Evolutionary conservation across 2,888 invertebrate species (phyloP).

Genomic region (Gisinianus flammeolus): DNA sequence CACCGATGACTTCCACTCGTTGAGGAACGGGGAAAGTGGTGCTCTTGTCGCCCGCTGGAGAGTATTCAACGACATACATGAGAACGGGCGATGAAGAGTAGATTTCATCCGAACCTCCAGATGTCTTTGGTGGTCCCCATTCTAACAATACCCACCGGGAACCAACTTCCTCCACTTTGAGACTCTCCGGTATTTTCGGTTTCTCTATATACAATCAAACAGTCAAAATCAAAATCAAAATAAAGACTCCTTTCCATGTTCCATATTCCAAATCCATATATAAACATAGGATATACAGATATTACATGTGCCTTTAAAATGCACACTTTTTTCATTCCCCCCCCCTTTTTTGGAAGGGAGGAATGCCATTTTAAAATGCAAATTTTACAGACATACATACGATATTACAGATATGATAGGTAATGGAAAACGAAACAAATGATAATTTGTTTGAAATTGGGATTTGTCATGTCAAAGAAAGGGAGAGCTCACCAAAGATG

Average conservation of each 20-base stretch:
- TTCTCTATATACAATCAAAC: slow-evolving; percentile 23
- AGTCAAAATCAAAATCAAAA: not conserved
- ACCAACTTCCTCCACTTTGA: slow-evolving; percentile 28
- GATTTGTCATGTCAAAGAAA: too few relatives aligned
- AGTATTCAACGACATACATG: slow-evolving; percentile 55
- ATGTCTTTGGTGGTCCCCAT: slow-evolving; percentile 27
- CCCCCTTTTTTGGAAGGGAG: too few relatives aligned
- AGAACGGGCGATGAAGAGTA: slow-evolving; percentile 39
- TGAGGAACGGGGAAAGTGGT: slow-evolving; percentile 12
- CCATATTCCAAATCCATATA: too few relatives aligned
- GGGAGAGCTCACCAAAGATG: slow-evolving; percentile 54
- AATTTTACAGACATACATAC: too few relatives aligned
- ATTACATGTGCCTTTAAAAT: too few relatives aligned
- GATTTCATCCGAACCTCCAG: slow-evolving; percentile 15
- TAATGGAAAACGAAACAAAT: too few relatives aligned
- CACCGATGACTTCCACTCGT: slow-evolving; percentile 45
- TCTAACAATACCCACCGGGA: slow-evolving; percentile 23
- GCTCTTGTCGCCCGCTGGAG: slow-evolving; percentile 44
- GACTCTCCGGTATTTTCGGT: slow-evolving; percentile 27
- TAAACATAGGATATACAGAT: too few relatives aligned
- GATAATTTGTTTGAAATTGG: too few relatives aligned
- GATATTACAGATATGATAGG: too few relatives aligned
- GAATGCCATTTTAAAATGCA: too few relatives aligned
- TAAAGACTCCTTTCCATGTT: not conserved
- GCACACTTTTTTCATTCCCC: too few relatives aligned